These are phyloP conservation scores for Drosophila quadrilineata DNA, from an alignment of 1,140 invertebrate species.

Conservation along the genomic window DNA sequence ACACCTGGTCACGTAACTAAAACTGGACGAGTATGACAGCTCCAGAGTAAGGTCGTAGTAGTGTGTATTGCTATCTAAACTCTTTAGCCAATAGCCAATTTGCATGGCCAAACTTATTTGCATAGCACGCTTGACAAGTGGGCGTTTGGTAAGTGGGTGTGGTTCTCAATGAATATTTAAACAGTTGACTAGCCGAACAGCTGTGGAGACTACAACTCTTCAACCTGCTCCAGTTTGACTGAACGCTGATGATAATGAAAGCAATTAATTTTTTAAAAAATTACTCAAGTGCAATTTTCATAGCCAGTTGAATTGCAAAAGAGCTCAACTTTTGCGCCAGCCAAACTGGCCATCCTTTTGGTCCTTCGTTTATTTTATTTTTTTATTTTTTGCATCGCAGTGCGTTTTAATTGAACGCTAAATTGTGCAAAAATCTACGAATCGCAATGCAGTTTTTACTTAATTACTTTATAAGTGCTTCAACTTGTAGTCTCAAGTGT, in stretches of 20 bases:
- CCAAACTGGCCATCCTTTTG: neutral
- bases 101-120: slow-evolving; percentile 72
- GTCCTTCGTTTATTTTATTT: too few species aligned
- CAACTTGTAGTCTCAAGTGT: neutral
- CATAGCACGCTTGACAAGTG: slow-evolving; percentile 41
- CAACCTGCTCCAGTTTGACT: slow-evolving; percentile 22
- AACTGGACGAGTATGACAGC: too few species aligned
- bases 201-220: slow-evolving; percentile 10
- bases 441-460: slow-evolving; percentile 43
- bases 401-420: slow-evolving; percentile 65
- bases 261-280: slow-evolving; percentile 70
- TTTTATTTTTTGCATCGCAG: too few species aligned
- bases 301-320: slow-evolving; percentile 49
- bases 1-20: slow-evolving; percentile 49
- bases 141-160: neutral
- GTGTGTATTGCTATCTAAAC: too few species aligned
- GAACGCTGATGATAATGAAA: slow-evolving; percentile 60
- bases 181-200: slow-evolving; percentile 27
- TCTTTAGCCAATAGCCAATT: slow-evolving; percentile 61
- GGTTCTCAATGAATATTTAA: slow-evolving; percentile 70
- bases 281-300: slow-evolving; percentile 57
- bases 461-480: slow-evolving; percentile 42
- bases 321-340: slow-evolving; percentile 2
- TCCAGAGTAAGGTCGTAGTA: too few species aligned
- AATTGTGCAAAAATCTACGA: slow-evolving; percentile 54